Base-by-base conservation (phyloP, 2,888 invertebrate genomes). In the Melinaea menophilus region DNA sequence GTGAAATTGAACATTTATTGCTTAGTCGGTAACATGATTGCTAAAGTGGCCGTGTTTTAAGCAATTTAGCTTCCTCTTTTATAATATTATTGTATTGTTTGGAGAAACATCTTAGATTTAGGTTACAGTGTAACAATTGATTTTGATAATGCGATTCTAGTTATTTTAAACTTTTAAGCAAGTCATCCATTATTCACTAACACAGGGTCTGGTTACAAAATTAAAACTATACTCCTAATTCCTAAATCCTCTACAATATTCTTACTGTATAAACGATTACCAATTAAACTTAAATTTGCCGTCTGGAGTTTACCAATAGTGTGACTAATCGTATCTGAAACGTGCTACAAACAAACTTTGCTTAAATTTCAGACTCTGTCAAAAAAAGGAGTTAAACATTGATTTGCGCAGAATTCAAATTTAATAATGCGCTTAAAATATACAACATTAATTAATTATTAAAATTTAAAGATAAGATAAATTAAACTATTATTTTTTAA, bases 261-360 rank as follows among this genome's bases (percentile, higher is more conserved):
- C 41, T 41, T 41, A 41, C 41, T 9, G 7, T 51, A 51, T 51
- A 61, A 45, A 48, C 55, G 61, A 62, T 45, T 62, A 59, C 58
- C 61, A 64, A 57, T 59, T 60, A 56, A 69, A 71, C 72, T 69
- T 72, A 70, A 73, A 68, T 62, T 69, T 68, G 64, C 65, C 67
- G 67, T 64, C 59, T 62, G 69, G 66, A 69, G 74, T 71, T 74
- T 70, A 66, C 72, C 69, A 67, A 74, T 75, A 74, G 77, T 82
- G 78, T 79, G 77, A 79, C 78, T 71, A 71, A 73, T 75, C 75
- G 75, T 79, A 78, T 78, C 74, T 74, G 68, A 73, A 75, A 73
- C 74, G 75, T 79, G 79, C 79, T 79, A 79, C 80, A 78, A 81
- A 85, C 80, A 81, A 78, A 80, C 78, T 82, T 83, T 79, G 78